A percentile compares a stretch with the other conserved stretches of the same genome.
Conservation (phyloP, 2,797 vertebrate genomes). For the Galaxias olidus region DNA sequence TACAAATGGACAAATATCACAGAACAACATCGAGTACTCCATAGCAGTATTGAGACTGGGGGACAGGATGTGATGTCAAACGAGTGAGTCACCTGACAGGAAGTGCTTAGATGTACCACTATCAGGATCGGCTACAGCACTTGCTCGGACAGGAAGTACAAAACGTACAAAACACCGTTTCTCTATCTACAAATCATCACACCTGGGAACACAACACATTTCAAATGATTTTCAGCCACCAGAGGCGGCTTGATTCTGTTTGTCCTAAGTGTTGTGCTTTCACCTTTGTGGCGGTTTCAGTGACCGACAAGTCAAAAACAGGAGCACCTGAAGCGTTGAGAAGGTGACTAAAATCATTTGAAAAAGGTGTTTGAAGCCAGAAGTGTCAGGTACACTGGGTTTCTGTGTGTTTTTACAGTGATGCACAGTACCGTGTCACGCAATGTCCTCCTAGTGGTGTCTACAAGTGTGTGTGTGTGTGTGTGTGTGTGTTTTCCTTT, state of each 20-base stretch:
- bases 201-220: constrained; percentile 53
- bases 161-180: constrained; percentile 98
- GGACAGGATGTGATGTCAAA: constrained; percentile 73
- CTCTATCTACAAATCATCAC: constrained; percentile 92
- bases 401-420: constrained; percentile 82
- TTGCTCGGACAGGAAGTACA: constrained; percentile 83
- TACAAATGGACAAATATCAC: constrained; percentile 99
- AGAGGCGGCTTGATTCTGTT: too few relatives aligned
- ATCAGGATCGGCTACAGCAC: constrained; percentile 91
- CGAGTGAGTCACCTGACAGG: constrained; percentile 80
- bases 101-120: constrained; percentile 86
- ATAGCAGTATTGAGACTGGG: constrained; percentile 71
- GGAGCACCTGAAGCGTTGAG: constrained; percentile 38
- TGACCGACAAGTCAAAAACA: constrained; percentile 15
- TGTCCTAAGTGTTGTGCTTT: too few relatives aligned
- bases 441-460: constrained; percentile 18
- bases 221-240: constrained; percentile 44
- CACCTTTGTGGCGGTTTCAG: not conserved
- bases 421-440: constrained; percentile 75
- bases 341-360: constrained; percentile 44
- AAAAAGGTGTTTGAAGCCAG: constrained; percentile 27
- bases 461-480: too few relatives aligned
- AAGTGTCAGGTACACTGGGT: constrained; percentile 82
- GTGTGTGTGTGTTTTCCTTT: too few relatives aligned
- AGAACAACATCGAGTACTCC: constrained; percentile 87